Evolutionary conservation across 1,140 invertebrate genomes (phyloP).

Genomic region (Lordiphosa collinella): DNA sequence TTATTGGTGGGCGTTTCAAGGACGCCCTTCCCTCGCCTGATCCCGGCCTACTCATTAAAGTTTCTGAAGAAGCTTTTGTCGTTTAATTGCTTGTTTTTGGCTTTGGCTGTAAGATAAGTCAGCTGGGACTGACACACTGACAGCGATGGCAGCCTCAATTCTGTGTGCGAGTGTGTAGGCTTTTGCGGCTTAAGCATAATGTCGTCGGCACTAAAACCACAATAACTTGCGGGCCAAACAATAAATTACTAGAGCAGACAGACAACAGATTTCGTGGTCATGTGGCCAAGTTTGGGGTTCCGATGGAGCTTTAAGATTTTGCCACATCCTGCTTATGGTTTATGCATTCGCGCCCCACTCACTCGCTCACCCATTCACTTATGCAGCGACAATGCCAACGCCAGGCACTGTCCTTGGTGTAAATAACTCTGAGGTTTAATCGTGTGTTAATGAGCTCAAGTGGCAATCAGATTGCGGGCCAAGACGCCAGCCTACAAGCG

Average conservation of each 20-base stretch:
- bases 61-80: conserved; percentile 48
- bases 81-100: conserved; percentile 48
- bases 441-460: conserved; percentile 73
- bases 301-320: conserved; percentile 17
- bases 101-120: conserved; percentile 46
- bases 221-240: conserved; percentile 62
- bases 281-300: not conserved
- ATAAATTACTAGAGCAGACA: conserved; percentile 51
- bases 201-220: conserved; percentile 67
- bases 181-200: conserved; percentile 54
- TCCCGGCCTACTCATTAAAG: conserved; percentile 40
- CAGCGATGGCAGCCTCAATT: conserved; percentile 42
- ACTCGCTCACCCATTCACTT: conserved; percentile 35
- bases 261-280: conserved; percentile 39
- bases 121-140: conserved; percentile 51
- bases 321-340: conserved; percentile 28
- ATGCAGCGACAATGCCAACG: conserved; percentile 20
- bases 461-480: conserved; percentile 70
- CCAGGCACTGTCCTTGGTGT: conserved; percentile 28
- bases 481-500: conserved; percentile 32
- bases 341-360: conserved; percentile 44
- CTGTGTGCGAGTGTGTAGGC: conserved; percentile 22
- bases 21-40: conserved; percentile 27
- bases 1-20: conserved; percentile 34
- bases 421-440: conserved; percentile 68